Evolutionary conservation across 2,797 vertebrate species (phyloP).

Genomic region (Poeciliopsis infans): DNA sequence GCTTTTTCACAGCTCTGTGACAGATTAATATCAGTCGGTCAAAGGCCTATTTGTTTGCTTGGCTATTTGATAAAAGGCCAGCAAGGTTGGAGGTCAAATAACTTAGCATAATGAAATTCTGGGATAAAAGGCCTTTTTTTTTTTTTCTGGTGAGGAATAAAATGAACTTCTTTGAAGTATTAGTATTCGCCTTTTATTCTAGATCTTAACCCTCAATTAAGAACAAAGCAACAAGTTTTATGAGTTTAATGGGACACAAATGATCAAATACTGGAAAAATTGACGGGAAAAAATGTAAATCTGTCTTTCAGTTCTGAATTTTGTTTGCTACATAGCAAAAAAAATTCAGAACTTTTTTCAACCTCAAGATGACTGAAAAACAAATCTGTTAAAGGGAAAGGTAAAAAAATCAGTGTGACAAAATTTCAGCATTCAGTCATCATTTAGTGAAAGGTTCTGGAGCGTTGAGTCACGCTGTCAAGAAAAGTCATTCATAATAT

Average conservation of each 20-base stretch:
- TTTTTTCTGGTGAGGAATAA: conserved; percentile 21
- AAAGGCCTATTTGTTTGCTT: conserved; percentile 73
- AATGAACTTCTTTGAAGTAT: conserved; percentile 12
- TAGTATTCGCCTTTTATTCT: background rate
- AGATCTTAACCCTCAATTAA: background rate
- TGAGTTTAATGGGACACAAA: too few relatives aligned
- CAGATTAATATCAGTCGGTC: conserved; percentile 70
- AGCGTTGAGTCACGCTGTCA: background rate
- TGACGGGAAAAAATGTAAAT: background rate
- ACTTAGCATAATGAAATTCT: conserved; percentile 62
- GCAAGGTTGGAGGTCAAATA: conserved; percentile 65
- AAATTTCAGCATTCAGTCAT: too few relatives aligned
- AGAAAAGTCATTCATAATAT: background rate
- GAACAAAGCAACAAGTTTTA: background rate
- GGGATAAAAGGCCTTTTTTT: conserved; percentile 38
- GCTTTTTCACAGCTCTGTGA: conserved; percentile 36
- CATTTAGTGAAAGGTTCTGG: background rate
- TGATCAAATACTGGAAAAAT: background rate
- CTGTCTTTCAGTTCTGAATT: background rate
- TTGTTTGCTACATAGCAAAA: background rate
- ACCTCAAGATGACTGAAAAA: background rate
- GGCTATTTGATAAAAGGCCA: conserved; percentile 70
- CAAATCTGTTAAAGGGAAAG: background rate
- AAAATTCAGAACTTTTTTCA: background rate
- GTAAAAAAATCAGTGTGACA: too few relatives aligned